Evolutionary conservation across 2,888 invertebrate species (phyloP), one percentile per base, ranked within the genome.

Genomic region (Synanthedon myopaeformis): DNA sequence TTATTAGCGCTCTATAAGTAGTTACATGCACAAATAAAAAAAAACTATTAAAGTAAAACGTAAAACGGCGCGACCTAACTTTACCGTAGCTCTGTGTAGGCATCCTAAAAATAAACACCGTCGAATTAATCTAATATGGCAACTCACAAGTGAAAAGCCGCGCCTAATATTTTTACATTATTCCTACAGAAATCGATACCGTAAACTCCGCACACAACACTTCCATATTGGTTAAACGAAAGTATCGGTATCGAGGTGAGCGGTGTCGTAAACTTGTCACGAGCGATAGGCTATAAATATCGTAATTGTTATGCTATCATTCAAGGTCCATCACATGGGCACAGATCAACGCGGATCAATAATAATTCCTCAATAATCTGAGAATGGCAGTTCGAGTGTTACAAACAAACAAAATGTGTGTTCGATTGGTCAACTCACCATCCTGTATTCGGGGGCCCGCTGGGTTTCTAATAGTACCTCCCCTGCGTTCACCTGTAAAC

Each of bases 401-500:
- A 35, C 10, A 10, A 8, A 35, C 35, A 35, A 35, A 35, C 35
- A 35, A 35, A 35, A 35, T 51, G 35, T 35, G 35, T 35, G 35
- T 35, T 35, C 10, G 35, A 10, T 35, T 6, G 59, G 57, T 60
- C 59, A 70, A 87, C 86, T 85, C 79, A 85, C 85, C 82, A 77
- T 72, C 72, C 81, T 84, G 75, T 72, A 83, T 74, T 83, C 82
- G 69, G 83, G 74, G 72, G 81, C 72, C 70, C 85, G 83, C 64
- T 78, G 82, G 72, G 82, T 79, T 78, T 87, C 81, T 76, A 84
- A 75, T 67, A 85, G 78, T 74, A 84, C 82, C 80, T 79, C 85
- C 79, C 83, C 82, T 70, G 83, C 79, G 79, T 74, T 85, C 78
- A 87, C 86, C 86, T 87, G 84, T 72, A 77, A 84, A 82, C 78